Evolutionary conservation across 1,140 invertebrate genomes (phyloP), one percentile per base, ranked within the genome.

Genomic region (Antheraea pernyi): DNA sequence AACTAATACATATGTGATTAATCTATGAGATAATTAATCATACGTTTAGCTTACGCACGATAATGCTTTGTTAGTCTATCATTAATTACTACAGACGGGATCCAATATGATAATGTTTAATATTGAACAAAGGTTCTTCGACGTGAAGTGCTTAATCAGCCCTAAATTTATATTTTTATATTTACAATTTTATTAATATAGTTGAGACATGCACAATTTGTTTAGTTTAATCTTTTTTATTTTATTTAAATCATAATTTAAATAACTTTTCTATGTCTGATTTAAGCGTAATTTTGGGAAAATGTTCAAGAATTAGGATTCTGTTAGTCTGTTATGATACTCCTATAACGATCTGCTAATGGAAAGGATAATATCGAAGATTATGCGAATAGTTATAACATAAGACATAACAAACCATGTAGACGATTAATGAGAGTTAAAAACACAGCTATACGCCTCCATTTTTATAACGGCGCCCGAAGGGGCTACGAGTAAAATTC

Each of bases 21-120:
- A 53, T 53, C 46, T 16, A 13, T 16, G 46, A 53, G 46, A 53
- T 16, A 53, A 53, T 53, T 16, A 53, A 16, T 13, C 11, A 53
- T 42, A 42, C 11, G 0, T 53, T n/a, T n/a, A 53, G 46, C 46
- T 53, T 53, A 53, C 16, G 16, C 6, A 53, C 46, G 46, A 53
- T 53, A 53, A 53, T 53, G 46, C 11, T 53, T 53, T 53, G 46
- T 53, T 53, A 53, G 46, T 16, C 6, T 53, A 53, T 53, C 46
- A 53, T 53, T 53, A 53, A 16, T 53, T 53, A 53, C 46, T 16
- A 53, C 16, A 53, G 11, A 13, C 16, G 46, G 16, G 13, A 53
- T 53, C 46, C 46, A 53, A 53, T 53, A 53, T 53, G 46, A 53
- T 53, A 53, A 53, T 53, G 16, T 53, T 53, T 53, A 53, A 53